Base-by-base conservation (phyloP, 2,797 vertebrate genomes). In the Linurgus olivaceus region DNA sequence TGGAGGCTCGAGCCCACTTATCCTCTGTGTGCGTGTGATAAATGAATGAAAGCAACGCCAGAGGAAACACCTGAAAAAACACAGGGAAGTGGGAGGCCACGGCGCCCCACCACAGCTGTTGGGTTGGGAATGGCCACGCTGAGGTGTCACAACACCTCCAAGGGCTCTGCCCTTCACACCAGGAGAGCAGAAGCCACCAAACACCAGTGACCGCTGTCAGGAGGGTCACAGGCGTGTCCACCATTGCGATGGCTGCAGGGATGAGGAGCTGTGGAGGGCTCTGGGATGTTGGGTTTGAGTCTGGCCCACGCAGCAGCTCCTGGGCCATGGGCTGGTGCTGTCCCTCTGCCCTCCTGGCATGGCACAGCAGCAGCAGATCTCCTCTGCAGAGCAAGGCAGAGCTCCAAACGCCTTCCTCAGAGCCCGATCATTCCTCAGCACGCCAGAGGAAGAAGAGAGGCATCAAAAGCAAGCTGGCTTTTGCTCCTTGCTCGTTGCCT, bases 401-500 rank as follows among this genome's bases (percentile, higher is more conserved):
- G 29, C 91, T 51, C 20, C 18, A 2, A 81, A 37, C 4, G 10
- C 81, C 83, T 85, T 90, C 85, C 74, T 70, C 67, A 14, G 82
- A 94, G 88, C 61, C 79, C 81, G 35, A 62, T 20, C 40, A 42
- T 44, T 28, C 94, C 72, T 25, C 57, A 48, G 79, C 28, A 1
- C 8, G 17, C 47, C 88, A 78, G 88, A 85, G 67, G 92, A 95
- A 63, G 92, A 89, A 26, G 87, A 82, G 73, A 0, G 9, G 91
- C 83, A 96, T 94, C 95, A 96, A 96, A 96, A 94, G 93, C 74
- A 5, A 29, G 67, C 33, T 81, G 26, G 66, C 76, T 52, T 52
- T 52, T 52, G 29, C 51, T 52, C 12, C 5, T 52, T 52, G 11
- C 29, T 52, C 51, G 1, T 31, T 10, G 81, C 94, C 92, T 96